phyloP scores from a whole-genome alignment of 2,113 vertebrate species.

The Paratilapia polleni region DNA sequence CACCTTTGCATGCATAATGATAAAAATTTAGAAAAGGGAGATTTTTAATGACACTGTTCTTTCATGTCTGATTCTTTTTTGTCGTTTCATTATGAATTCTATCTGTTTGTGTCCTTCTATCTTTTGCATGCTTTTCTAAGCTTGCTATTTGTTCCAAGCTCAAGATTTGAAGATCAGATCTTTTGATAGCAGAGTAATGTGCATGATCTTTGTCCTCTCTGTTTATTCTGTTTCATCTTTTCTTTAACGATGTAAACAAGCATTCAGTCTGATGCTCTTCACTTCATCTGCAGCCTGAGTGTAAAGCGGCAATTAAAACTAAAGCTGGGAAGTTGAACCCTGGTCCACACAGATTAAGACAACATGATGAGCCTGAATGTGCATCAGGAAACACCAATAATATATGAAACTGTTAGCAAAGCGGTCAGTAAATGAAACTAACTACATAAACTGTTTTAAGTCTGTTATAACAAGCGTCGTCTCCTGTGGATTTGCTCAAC shows the following conservation, averaged over 20 bases:
- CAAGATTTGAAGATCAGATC: constrained; percentile 3
- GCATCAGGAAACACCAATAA: constrained; percentile 14
- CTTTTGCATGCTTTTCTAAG: neutral
- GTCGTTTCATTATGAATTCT: neutral
- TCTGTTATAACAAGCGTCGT: neutral
- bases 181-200: neutral
- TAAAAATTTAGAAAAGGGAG: no score
- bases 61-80: neutral
- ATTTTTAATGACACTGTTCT: neutral
- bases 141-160: neutral
- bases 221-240: constrained; percentile 32
- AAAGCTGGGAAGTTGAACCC: constrained; percentile 11
- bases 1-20: no score
- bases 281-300: constrained; percentile 27
- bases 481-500: constrained; percentile 8
- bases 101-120: neutral
- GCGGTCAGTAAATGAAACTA: constrained; percentile 15
- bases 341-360: constrained; percentile 21
- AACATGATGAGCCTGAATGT: constrained; percentile 10
- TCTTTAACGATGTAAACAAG: constrained; percentile 56
- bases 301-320: constrained; percentile 40
- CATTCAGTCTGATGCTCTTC: constrained; percentile 4
- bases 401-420: constrained; percentile 21
- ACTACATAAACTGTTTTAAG: neutral
- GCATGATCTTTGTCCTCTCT: constrained; percentile 17